These are phyloP conservation scores for Dichetophora obliterata DNA, from an alignment of 2,888 invertebrate genomes.

Conservation along the genomic window DNA sequence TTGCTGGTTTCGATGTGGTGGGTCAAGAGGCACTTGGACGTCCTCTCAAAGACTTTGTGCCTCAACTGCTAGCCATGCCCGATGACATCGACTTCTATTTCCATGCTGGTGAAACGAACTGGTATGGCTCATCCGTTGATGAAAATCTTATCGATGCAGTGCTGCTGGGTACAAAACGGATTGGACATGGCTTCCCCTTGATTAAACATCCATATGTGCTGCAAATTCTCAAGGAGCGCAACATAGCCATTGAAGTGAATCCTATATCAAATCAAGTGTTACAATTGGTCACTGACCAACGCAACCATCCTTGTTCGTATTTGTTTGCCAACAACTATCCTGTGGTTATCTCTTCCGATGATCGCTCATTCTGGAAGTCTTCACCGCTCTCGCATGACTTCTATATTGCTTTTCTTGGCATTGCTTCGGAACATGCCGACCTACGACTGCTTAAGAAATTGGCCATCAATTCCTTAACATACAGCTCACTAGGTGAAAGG, in stretches of 20 bases:
- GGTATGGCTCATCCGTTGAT: slow-evolving; percentile 78
- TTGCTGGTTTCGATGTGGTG: slow-evolving; percentile 86
- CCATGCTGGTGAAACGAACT: slow-evolving; percentile 87
- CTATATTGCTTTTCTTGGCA: slow-evolving; percentile 82
- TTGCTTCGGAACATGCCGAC: slow-evolving; percentile 78
- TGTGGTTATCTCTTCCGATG: slow-evolving; percentile 83
- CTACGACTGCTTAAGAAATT: slow-evolving; percentile 80
- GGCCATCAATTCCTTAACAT: slow-evolving; percentile 80
- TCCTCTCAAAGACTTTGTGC: slow-evolving; percentile 75
- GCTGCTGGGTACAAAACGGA: slow-evolving; percentile 79
- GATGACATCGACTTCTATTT: slow-evolving; percentile 77
- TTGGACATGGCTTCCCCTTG: slow-evolving; percentile 84
- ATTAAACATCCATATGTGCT: slow-evolving; percentile 80
- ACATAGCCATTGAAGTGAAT: slow-evolving; percentile 82
- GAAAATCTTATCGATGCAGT: slow-evolving; percentile 84
- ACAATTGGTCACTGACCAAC: slow-evolving; percentile 77
- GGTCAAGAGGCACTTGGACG: slow-evolving; percentile 82
- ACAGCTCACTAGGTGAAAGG: slow-evolving; percentile 73
- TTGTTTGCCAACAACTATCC: slow-evolving; percentile 79
- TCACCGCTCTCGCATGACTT: slow-evolving; percentile 82
- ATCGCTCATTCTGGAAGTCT: slow-evolving; percentile 84
- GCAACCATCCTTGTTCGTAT: slow-evolving; percentile 81
- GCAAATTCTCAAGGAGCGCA: slow-evolving; percentile 72
- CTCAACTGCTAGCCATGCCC: slow-evolving; percentile 71
- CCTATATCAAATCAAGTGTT: slow-evolving; percentile 85